These are phyloP conservation scores for Regulus satrapa DNA, from an alignment of 2,113 vertebrate genomes.

Conservation along the genomic window DNA sequence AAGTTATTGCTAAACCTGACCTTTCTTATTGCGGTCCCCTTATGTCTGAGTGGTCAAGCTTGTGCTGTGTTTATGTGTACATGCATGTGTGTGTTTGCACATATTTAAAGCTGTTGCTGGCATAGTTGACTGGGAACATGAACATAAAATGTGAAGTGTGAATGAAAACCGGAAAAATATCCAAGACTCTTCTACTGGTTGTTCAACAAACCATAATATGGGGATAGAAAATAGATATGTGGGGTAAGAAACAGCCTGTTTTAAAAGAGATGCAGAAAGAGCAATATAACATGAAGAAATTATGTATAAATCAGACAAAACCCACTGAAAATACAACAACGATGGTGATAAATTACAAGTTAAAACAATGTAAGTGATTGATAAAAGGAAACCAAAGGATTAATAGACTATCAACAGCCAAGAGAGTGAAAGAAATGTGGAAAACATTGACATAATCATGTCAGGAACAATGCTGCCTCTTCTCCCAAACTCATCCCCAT, in stretches of 20 bases:
- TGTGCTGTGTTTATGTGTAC: not conserved
- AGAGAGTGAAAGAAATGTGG: not conserved
- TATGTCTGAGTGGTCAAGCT: not conserved
- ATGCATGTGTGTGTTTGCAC: no score
- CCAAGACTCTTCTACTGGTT: not conserved
- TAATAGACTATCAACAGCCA: not conserved
- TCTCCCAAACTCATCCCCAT: not conserved
- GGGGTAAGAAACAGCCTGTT: not conserved
- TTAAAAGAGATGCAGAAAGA: not conserved
- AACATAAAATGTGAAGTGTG: not conserved
- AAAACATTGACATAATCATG: not conserved
- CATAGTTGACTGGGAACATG: not conserved
- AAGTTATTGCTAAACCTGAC: not conserved
- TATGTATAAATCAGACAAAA: not conserved
- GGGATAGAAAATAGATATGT: not conserved
- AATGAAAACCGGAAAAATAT: conserved; percentile 3
- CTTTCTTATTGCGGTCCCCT: not conserved
- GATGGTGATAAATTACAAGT: not conserved
- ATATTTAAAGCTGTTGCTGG: not conserved
- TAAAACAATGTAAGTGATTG: not conserved
- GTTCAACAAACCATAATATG: not conserved
- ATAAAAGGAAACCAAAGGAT: conserved; percentile 16
- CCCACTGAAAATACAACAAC: not conserved
- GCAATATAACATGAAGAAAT: not conserved
- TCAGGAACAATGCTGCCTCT: not conserved